Percentiles rank a stretch among this genome's conserved stretches.
Evolutionary conservation across 2,797 vertebrate species (phyloP).

Genomic region (Margarornis squamiger): DNA sequence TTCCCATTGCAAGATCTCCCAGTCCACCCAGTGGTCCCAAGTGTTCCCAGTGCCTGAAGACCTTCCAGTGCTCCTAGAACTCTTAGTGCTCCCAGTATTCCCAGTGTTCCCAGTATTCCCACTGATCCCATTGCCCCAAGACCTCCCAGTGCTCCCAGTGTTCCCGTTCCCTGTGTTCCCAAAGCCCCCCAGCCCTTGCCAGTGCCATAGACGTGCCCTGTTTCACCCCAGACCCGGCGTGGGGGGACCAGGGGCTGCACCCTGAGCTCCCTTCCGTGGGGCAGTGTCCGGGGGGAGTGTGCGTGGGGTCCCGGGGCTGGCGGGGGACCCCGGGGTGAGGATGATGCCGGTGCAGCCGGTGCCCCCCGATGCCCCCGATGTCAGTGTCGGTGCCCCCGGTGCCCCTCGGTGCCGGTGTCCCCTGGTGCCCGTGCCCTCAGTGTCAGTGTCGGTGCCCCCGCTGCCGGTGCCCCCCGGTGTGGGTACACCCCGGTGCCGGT

Average conservation of each 20-base stretch:
- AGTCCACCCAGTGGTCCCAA: neutral
- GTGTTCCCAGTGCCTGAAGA: too few species aligned
- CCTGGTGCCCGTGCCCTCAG: too few species aligned
- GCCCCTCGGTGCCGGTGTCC: too few species aligned
- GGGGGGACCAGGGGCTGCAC: neutral
- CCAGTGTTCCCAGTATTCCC: too few species aligned
- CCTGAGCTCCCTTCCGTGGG: neutral
- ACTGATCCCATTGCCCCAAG: neutral
- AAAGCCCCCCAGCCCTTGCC: neutral
- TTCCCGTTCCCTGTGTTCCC: neutral
- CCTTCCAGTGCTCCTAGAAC: too few species aligned
- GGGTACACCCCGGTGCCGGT: neutral
- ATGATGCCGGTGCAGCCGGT: neutral
- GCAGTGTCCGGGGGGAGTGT: accelerated
- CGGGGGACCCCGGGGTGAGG: neutral
- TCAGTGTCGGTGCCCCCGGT: too few species aligned
- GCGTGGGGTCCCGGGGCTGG: neutral
- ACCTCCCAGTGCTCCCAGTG: too few species aligned
- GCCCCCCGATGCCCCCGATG: neutral
- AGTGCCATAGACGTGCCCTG: neutral
- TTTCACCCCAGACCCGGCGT: accelerated
- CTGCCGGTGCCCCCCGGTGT: neutral
- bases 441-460: neutral
- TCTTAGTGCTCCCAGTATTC: too few species aligned
- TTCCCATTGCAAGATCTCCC: neutral